Base-by-base conservation (phyloP, 2,888 invertebrate species). In the Crematogaster levior region DNA sequence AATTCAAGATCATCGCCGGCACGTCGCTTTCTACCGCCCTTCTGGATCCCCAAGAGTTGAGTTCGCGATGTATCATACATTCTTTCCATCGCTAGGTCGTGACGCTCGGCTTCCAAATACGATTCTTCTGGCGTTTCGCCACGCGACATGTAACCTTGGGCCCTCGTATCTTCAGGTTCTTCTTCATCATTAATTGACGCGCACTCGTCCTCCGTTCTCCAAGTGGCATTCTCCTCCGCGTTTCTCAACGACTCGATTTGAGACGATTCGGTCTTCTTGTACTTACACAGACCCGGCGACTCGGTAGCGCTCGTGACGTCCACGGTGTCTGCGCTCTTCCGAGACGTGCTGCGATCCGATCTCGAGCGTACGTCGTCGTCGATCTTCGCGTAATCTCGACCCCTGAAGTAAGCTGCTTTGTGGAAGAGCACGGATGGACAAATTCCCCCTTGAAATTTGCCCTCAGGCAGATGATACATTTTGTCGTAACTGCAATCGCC, bases 151-250 rank as follows among this genome's bases (percentile, higher is more conserved):
- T 12, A 40, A 56, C 21, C 56, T 12, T 18, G 21, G 1, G 37
- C 24, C 18, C 27, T 21, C 12, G 21, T 12, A 2, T 70, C 18
- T 18, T 68, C 34, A 0, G 24, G 18, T 12, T 56, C 21, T 24
- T 79, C 77, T 24, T 79, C 70, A 7, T 79, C 70, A 4, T 46
- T 56, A 27, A 68, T 68, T 1, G 77, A 79, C 34, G 46, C 24
- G 5, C 56, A 79, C 3, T 68, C 77, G 24, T 79, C 70, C 12
- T 68, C 77, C 18, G 77, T 58, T 79, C 77, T 21, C 77, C 77
- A 79, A 56, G 56, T 46, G 24, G 43, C 24, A 1, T 77, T 56
- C 21, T 56, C 65, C 21, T 40, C 68, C 0, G 1, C 21, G 18
- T 77, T 21, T 18, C n/a, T 51, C 27, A 24, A 51, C n/a, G 65